Base-by-base conservation (phyloP, 2,797 vertebrate species). In the Cetoscarus ocellatus region DNA sequence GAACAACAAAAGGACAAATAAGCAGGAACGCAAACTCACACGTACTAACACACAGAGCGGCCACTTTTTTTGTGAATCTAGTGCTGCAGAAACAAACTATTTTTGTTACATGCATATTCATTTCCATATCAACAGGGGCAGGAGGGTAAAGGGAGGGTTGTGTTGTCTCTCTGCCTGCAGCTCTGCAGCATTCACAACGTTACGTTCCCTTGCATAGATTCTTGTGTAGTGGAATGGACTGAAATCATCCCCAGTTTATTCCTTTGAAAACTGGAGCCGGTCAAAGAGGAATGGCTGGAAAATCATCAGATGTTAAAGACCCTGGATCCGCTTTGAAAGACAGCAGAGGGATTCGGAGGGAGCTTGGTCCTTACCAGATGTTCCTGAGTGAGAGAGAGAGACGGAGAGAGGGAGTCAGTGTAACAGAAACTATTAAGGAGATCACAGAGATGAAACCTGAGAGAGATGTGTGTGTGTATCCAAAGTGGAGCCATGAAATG, bases 261-360 rank as follows among this genome's bases (percentile, higher is more conserved):
- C 68, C 51, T 48, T 53, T 50, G 10, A 39, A 72, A 76, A 70
- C 12, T 62, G 44, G 61, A 74, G 67, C 49, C 19, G 15, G 39
- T 56, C 67, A 35, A 70, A 69, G 74, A 70, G 80, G 80, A 83
- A 76, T 53, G 72, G 64, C 67, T 58, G 59, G 18, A 72, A 64
- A 36, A n/a, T 39, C 5, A 73, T 98, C 95, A 97, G 90, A 97
- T 94, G 17, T 96, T 95, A 92, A 97, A 96, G 87, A 96, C 95
- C 85, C 93, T 93, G 3, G 95, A 93, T 0, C 96, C 94, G 0
- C 96, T 94, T 89, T 99, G 96, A 91, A 98, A 99, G 86, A 99
- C 94, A 0, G 97, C 97, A 18, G 97, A 98, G 51, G 97, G 95
- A 71, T 98, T 98, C 3, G 96, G 96, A 3, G 96, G 88, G 68